Percentiles rank a stretch among this genome's conserved stretches.
phyloP scores from a whole-genome alignment of 2,888 invertebrate genomes.

The Nymphalis urticae region DNA sequence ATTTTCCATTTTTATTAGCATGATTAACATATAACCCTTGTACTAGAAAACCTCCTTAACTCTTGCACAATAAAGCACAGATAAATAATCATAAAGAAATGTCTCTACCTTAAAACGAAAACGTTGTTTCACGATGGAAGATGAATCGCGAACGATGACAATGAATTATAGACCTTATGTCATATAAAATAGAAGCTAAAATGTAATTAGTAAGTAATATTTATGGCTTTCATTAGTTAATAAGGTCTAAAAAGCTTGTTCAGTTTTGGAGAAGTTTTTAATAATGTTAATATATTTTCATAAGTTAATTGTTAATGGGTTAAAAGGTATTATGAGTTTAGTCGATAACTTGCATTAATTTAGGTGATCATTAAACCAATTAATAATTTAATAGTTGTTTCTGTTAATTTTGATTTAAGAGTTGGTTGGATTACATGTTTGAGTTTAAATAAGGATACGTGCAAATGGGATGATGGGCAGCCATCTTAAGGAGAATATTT shows the following conservation, averaged over 20 bases:
- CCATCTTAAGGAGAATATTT: no score
- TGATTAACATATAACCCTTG: conserved; percentile 36
- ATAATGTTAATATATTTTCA: conserved; percentile 36
- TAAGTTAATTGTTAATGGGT: conserved; percentile 20
- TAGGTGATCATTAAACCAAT: neutral
- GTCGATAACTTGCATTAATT: no score
- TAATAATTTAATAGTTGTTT: neutral
- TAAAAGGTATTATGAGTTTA: conserved; percentile 2
- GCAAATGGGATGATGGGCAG: no score
- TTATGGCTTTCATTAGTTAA: conserved; percentile 67
- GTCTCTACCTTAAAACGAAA: conserved; percentile 76
- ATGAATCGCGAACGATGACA: conserved; percentile 22
- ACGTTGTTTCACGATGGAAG: conserved; percentile 60
- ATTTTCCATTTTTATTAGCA: neutral
- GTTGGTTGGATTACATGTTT: no score
- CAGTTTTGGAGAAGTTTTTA: conserved; percentile 40
- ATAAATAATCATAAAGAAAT: conserved; percentile 70
- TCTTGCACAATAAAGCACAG: conserved; percentile 46
- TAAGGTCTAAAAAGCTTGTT: conserved; percentile 52
- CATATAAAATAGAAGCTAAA: conserved; percentile 13
- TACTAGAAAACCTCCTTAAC: conserved; percentile 39
- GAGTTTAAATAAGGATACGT: no score
- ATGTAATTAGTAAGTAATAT: conserved; percentile 72
- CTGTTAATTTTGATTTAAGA: neutral
- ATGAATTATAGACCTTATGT: conserved; percentile 23